Base-by-base conservation (phyloP, 2,888 invertebrate genomes). In the Metalampra italica region DNA sequence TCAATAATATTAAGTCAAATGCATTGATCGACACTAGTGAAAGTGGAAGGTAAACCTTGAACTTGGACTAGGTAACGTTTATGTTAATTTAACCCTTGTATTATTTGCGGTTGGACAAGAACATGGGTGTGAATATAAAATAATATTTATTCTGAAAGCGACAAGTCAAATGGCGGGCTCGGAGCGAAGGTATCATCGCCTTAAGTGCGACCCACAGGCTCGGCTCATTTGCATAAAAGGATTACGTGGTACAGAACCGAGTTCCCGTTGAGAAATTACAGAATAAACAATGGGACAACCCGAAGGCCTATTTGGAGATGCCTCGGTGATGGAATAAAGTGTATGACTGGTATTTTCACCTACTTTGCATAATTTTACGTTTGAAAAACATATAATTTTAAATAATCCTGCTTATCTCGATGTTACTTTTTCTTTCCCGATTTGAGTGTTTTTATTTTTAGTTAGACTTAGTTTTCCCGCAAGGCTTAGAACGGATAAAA, bases 161-260 rank as follows among this genome's bases (percentile, higher is more conserved):
- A 30, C 39, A 41, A 46, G 11, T 36, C 11, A 36, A 36, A 36
- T n/a, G 36, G 22, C 22, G 22, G 22, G 22, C 22, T 22, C 22
- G 36, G 36, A n/a, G 11, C 22, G 36, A n/a, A n/a, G 11, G 36
- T 36, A n/a, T 36, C 36, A 11, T 22, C n/a, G 41, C 29, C 36
- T 47, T 50, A 52, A 55, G 51, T 40, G 56, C 43, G 51, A 50
- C 50, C 32, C 49, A 46, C 54, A 50, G 42, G 30, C 51, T 43
- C 30, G 37, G 15, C 49, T 55, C 48, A 58, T 64, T 55, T 57
- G 47, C 60, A 61, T 64, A 61, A 61, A 61, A 52, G 55, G 60
- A 57, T 62, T 61, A 58, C 47, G 45, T 43, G 42, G 42, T 43
- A 34, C 13, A 14, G 39, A 44, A 51, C 44, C 43, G 40, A 29